Evolutionary conservation across 2,888 invertebrate species (phyloP), one percentile per base, ranked within the genome.

Genomic region (Aspidapion aeneum): DNA sequence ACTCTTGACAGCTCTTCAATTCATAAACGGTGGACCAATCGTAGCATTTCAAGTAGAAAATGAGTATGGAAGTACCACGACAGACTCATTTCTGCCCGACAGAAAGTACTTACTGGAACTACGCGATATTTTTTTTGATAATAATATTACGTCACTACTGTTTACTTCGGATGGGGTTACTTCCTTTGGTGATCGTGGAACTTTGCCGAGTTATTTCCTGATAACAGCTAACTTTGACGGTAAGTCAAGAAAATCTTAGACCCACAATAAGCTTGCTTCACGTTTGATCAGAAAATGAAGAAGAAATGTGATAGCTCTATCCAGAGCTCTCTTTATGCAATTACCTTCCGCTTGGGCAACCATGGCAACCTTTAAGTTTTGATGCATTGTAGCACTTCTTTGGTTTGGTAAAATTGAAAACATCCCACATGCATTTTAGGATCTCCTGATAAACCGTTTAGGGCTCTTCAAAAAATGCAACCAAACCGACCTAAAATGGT

Each of bases 11-110:
- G 82, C 83, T 1, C 77, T 82, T 16, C 80, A 87, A 18, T 85
- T 87, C 71, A 83, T 82, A 50, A 91, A 91, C 73, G 94, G 94
- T 0, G 95, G 95, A 0, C 93, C 94, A 0, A 87, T 95, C 22
- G 92, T 95, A 63, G 88, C 92, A 83, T 88, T 94, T 49, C 94
- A 95, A 70, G 86, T 94, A 19, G 97, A 98, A 82, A 98, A 98
- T 77, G 96, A 97, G 76, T 96, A 96, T 72, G 96, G 96, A 1
- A 93, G 93, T 21, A 70, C 69, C 2, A 68, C 72, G 21, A 78
- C 79, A 68, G 82, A 68, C 68, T 49, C 20, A 9, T 70, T 70
- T 19, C 65, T 66, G 1, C 62, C 68, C 0, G 80, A 81, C 69
- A 73, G 69, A 35, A 68, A 70, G 16, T 84, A 85, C 73, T 71